Base-by-base conservation (phyloP, 2,797 vertebrate species). In the Galaxias olidus region DNA sequence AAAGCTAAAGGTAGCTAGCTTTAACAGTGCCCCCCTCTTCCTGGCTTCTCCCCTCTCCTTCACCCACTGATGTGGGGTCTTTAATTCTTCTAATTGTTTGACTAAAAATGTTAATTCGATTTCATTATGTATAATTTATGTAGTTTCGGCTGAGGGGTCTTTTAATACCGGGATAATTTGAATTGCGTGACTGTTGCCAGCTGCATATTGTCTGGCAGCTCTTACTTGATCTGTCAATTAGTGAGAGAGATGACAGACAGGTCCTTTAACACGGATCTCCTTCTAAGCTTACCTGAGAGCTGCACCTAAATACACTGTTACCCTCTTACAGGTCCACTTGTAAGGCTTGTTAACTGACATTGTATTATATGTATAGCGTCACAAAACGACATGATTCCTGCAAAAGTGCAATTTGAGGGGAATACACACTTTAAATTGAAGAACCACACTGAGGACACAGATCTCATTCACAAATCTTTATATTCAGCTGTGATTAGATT, bases 81-180 rank as follows among this genome's bases (percentile, higher is more conserved):
- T 85, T 87, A 87, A 88, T 84, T 80, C 80, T 82, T 81, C 84
- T 88, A 89, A 91, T 87, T 87, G 81, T 84, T 82, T 76, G 84
- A 79, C 77, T 88, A 78, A 86, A 88, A 86, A 87, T 84, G 84
- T 86, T 91, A 92, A 92, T 92, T 91, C 83, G 80, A 83, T 90
- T 91, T 87, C 87, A 90, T 91, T 89, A 89, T 81, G 83, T 83
- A 71, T 89, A 86, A 88, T 90, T 89, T 87, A 86, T 84, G 79
- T 83, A 73, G 85, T 86, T 90, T 91, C 80, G 83, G 83, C 59
- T 20, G 71, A 87, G 83, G 82, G 80, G 85, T 85, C 84, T 75
- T 84, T 87, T 88, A 90, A 89, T 90, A 86, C 72, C 68, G 64
- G 65, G 65, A 77, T 89, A 82, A 89, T 89, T 84, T 88, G 78